Conservation (phyloP, 2,888 invertebrate species). For the Diaperis boleti region DNA sequence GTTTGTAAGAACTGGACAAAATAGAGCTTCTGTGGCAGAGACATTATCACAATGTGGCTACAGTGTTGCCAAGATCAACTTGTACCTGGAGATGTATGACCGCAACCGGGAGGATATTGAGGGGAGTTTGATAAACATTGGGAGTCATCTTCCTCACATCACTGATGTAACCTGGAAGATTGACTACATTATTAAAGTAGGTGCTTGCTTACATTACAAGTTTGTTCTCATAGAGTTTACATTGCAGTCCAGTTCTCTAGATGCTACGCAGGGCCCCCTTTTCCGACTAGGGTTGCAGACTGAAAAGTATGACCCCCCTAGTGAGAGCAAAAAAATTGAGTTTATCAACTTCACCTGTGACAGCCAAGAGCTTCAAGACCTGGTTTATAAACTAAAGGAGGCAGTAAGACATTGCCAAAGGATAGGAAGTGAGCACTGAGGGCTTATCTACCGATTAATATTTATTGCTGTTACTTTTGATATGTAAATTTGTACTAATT, state of each 20-base stretch:
- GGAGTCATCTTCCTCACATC: slow-evolving; percentile 68
- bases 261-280: slow-evolving; percentile 60
- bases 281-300: slow-evolving; percentile 60
- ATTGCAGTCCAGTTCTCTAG: slow-evolving; percentile 60
- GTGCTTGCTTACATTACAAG: no score
- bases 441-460: slow-evolving; percentile 19
- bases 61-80: slow-evolving; percentile 47
- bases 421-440: slow-evolving; percentile 57
- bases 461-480: slow-evolving; percentile 21
- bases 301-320: slow-evolving; percentile 61
- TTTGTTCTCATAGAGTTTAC: no score
- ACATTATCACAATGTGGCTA: slow-evolving; percentile 57
- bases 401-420: slow-evolving; percentile 74
- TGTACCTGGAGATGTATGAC: slow-evolving; percentile 57
- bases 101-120: slow-evolving; percentile 55
- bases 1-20: slow-evolving; percentile 56
- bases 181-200: slow-evolving; percentile 67
- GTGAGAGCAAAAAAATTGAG: slow-evolving; percentile 63
- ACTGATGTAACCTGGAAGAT: slow-evolving; percentile 73
- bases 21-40: slow-evolving; percentile 51
- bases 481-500: slow-evolving; percentile 32
- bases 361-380: slow-evolving; percentile 74
- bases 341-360: slow-evolving; percentile 73
- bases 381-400: slow-evolving; percentile 77
- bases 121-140: slow-evolving; percentile 60